Evolutionary conservation across 2,888 invertebrate species (phyloP), one percentile per base, ranked within the genome.

Genomic region (Mamestra brassicae): DNA sequence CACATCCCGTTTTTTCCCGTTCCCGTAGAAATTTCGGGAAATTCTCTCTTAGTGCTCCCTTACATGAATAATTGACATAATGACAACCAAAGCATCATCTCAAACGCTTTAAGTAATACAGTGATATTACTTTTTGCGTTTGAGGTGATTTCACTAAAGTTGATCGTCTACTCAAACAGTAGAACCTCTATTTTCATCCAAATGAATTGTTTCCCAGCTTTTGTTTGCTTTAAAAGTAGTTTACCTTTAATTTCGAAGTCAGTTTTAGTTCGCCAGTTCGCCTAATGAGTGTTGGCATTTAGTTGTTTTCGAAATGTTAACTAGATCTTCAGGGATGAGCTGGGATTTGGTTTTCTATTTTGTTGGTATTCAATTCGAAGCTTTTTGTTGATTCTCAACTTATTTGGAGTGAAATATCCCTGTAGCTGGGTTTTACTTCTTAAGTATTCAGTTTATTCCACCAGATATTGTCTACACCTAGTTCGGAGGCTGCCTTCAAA

Each of bases 251-350:
- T 79, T 82, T 82, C n/a, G 36, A 68, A 78, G 76, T 76, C 55
- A 81, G 84, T 76, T 80, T 74, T 65, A 73, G 58, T 74, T 78
- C 61, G 73, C 66, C 64, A 74, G 62, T 77, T 78, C n/a, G 67
- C 69, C 60, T 76, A 80, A 68, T 74, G 62, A 71, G 58, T 57
- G 67, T 54, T 74, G 65, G 71, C 60, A 78, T 81, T 81, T 81
- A 77, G 72, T 78, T 64, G 67, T 71, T 79, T 79, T 81, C 75
- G 75, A 75, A 71, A 78, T 81, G 76, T 63, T 75, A 74, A 78
- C 67, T 71, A 80, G 66, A 71, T 73, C 72, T 74, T 67, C 61
- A 47, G 70, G 2, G 55, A 11, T 55, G 54, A 55, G 13, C 52
- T 38, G 15, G 13, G 62, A 17, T 71, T 58, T 71, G 38, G 15